Percentiles rank a stretch among this genome's conserved stretches.
phyloP scores from a whole-genome alignment of 2,888 invertebrate species.

The Copidosoma aretas region DNA sequence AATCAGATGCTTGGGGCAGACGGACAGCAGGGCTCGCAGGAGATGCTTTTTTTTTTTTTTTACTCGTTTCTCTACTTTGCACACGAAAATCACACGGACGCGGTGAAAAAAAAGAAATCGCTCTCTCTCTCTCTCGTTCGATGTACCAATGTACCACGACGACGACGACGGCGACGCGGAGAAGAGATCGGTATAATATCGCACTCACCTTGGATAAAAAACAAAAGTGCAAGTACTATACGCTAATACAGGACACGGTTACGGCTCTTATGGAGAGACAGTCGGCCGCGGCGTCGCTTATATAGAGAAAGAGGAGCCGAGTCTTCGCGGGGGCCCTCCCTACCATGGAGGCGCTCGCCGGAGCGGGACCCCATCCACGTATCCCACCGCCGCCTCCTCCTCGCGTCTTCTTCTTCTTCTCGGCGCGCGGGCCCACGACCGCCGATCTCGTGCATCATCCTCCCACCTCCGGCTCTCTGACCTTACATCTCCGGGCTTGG shows the following conservation, averaged over 20 bases:
- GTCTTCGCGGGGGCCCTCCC: conserved; percentile 21
- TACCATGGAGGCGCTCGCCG: conserved; percentile 4
- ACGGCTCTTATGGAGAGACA: conserved; percentile 57
- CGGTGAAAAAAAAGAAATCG: background rate
- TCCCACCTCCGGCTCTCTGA: background rate
- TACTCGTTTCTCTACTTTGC: background rate
- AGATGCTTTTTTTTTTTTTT: background rate
- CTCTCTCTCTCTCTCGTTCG: background rate
- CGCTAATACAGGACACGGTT: conserved; percentile 49
- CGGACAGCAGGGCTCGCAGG: no score
- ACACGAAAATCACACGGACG: background rate
- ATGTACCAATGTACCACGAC: background rate
- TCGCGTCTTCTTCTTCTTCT: no score
- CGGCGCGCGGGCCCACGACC: background rate
- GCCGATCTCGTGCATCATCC: background rate
- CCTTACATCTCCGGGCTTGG: background rate
- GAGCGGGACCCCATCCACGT: background rate
- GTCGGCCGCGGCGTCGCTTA: conserved; percentile 55
- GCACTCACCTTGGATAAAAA: conserved; percentile 45
- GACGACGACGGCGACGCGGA: background rate
- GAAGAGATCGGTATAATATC: background rate
- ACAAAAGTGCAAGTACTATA: conserved; percentile 7
- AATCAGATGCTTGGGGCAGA: no score
- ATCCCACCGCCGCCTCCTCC: no score
- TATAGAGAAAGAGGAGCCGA: conserved; percentile 51